Conservation (phyloP, 2,888 invertebrate genomes). For the Ditylenchus weischeri region DNA sequence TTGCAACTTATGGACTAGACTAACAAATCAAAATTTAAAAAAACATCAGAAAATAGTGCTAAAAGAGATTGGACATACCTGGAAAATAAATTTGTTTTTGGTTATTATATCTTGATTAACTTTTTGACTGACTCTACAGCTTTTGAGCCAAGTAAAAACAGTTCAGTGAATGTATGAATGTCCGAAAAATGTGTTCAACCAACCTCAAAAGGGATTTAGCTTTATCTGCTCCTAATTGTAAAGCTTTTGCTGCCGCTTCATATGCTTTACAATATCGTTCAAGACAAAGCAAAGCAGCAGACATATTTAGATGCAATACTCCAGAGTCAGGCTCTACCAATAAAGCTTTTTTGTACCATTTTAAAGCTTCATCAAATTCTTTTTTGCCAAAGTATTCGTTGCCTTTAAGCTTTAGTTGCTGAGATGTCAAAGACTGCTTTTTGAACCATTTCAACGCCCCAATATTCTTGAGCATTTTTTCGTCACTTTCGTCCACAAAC, state of each 20-base stretch:
- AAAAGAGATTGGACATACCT: no score
- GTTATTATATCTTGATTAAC: no score
- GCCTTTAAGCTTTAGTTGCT: not conserved
- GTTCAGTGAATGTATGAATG: no score
- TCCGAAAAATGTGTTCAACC: no score
- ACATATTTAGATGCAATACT: constrained; percentile 15
- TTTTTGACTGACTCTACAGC: no score
- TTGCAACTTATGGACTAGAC: no score
- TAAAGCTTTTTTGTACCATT: constrained; percentile 6
- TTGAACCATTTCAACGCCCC: not conserved
- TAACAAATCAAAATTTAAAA: no score
- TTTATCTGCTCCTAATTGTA: constrained; percentile 16
- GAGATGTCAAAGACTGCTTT: not conserved
- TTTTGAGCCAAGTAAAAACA: no score
- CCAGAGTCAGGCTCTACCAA: constrained; percentile 1
- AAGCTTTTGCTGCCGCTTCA: constrained; percentile 13
- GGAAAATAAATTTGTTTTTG: no score
- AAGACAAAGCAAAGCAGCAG: constrained; percentile 15
- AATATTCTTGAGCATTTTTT: not conserved
- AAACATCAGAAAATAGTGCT: no score
- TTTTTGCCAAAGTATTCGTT: not conserved
- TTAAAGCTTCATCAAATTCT: constrained; percentile 6
- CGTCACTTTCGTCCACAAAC: no score
- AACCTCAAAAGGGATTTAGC: constrained; percentile 21
- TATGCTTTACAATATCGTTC: constrained; percentile 18